phyloP scores from a whole-genome alignment of 2,113 vertebrate species.

The Shinisaurus crocodilurus region DNA sequence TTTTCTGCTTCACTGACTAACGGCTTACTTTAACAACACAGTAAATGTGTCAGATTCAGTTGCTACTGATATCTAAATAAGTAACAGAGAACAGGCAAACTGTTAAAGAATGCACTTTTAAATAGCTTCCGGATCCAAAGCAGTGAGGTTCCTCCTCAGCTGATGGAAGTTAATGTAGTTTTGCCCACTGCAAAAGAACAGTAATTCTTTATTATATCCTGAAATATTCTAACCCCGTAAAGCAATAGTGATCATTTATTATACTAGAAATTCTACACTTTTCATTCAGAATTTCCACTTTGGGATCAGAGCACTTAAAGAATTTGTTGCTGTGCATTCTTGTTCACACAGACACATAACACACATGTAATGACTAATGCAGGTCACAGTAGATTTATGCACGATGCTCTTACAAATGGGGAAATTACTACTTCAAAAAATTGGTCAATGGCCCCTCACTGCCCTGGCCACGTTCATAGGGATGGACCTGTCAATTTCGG shows the following conservation, averaged over 20 bases:
- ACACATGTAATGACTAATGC: no score
- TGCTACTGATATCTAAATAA: neutral
- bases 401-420: no score
- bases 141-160: neutral
- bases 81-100: neutral
- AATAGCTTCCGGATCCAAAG: neutral
- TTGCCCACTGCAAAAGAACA: neutral
- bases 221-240: neutral
- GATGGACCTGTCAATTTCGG: no score
- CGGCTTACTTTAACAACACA: neutral
- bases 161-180: neutral
- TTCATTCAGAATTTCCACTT: neutral
- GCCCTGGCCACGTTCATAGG: no score
- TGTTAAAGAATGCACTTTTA: neutral
- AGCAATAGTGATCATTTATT: neutral
- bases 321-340: no score
- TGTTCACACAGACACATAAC: no score
- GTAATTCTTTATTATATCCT: neutral
- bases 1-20: neutral
- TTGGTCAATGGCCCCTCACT: no score
- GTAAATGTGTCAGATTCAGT: neutral
- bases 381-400: no score
- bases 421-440: no score
- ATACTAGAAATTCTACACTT: neutral
- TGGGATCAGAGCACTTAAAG: neutral